Percentiles rank a stretch among this genome's conserved stretches.
phyloP scores from a whole-genome alignment of 2,113 vertebrate species.

The Callopanchax toddi region DNA sequence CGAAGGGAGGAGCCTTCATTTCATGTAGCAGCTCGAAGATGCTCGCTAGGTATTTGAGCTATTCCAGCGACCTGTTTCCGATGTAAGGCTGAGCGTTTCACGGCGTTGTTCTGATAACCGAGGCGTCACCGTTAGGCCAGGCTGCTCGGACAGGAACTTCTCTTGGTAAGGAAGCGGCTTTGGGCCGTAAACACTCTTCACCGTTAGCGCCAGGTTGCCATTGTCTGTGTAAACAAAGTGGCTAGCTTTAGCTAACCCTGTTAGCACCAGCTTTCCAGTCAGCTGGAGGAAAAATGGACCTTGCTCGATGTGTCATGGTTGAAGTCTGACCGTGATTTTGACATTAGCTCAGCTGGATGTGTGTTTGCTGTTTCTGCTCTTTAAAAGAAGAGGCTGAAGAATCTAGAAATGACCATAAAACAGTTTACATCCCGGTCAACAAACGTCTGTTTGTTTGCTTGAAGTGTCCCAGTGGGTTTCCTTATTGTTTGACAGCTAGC shows the following conservation, averaged over 20 bases:
- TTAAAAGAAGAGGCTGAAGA: neutral
- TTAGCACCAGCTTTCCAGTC: constrained; percentile 55
- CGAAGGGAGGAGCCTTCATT: constrained; percentile 27
- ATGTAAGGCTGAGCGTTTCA: neutral
- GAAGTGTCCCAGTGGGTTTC: too few species aligned
- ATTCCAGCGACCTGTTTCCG: constrained; percentile 13
- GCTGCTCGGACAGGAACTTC: neutral
- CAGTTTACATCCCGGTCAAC: too few species aligned
- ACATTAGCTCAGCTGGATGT: neutral
- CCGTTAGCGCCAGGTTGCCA: constrained; percentile 48
- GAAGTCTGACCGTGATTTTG: neutral
- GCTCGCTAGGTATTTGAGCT: constrained; percentile 57
- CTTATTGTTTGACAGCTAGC: constrained; percentile 14
- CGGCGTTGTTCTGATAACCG: neutral
- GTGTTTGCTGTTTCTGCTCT: neutral
- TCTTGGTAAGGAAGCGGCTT: neutral
- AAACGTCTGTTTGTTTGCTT: too few species aligned
- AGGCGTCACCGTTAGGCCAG: rapidly evolving
- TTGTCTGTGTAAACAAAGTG: constrained; percentile 72
- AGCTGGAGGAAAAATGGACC: constrained; percentile 19
- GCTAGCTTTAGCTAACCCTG: constrained; percentile 55
- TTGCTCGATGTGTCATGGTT: constrained; percentile 16
- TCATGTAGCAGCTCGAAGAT: constrained; percentile 43
- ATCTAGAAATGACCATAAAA: neutral
- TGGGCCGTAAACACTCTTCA: neutral